Conservation (phyloP, 1,140 invertebrate species). For the Tribolium madens region DNA sequence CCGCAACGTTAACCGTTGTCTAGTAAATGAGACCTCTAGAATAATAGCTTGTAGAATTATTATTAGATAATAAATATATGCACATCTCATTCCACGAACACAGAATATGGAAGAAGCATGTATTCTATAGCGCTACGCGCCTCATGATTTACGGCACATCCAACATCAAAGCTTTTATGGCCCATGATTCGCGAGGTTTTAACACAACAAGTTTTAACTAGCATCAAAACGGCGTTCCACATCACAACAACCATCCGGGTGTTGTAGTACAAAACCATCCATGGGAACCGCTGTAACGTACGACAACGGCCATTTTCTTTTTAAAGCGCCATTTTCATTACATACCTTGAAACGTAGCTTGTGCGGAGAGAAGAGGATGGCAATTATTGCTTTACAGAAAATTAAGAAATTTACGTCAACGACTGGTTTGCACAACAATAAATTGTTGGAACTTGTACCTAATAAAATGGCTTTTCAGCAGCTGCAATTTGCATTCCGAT, state of each 20-base stretch:
- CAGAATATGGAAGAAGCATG: constrained; percentile 29
- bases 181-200: constrained; percentile 31
- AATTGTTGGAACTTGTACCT: background rate
- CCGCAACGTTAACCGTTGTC: constrained; percentile 6
- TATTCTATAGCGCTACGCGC: constrained; percentile 11
- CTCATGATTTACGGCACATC: constrained; percentile 36
- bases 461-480: background rate
- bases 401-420: constrained; percentile 13
- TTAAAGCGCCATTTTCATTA: constrained; percentile 26
- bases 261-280: constrained; percentile 29
- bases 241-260: constrained; percentile 28
- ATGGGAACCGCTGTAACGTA: constrained; percentile 18
- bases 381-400: background rate
- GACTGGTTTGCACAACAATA: background rate
- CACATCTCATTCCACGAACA: constrained; percentile 18
- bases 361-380: background rate
- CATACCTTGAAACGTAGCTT: background rate
- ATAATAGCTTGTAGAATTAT: constrained; percentile 29
- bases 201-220: constrained; percentile 38
- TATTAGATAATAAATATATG: constrained; percentile 38
- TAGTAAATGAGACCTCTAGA: constrained; percentile 27
- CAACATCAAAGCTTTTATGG: constrained; percentile 34
- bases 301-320: constrained; percentile 26
- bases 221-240: constrained; percentile 34
- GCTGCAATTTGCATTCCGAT: background rate